Percentiles rank a stretch among this genome's conserved stretches.
phyloP scores from a whole-genome alignment of 1,140 invertebrate genomes.

The Ephestia elutella region DNA sequence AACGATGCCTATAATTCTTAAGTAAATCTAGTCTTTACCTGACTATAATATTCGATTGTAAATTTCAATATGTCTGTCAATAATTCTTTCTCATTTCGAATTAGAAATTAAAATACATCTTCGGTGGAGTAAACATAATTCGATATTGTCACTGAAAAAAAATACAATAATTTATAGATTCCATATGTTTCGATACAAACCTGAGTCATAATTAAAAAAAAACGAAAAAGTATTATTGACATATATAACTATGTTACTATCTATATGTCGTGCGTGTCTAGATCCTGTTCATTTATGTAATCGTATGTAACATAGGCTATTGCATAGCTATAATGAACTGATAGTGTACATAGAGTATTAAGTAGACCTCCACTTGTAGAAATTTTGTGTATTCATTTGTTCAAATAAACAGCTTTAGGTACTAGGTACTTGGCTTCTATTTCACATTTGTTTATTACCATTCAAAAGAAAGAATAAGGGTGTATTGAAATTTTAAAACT shows the following conservation, averaged over 20 bases:
- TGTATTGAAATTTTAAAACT: too few relatives aligned
- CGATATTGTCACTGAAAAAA: too few relatives aligned
- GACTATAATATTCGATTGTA: background rate
- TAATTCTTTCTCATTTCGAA: background rate
- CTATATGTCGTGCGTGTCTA: constrained; percentile 37
- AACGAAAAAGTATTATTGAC: background rate
- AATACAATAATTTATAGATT: too few relatives aligned
- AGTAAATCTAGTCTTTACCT: constrained; percentile 4
- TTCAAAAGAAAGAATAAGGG: too few relatives aligned
- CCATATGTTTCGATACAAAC: too few relatives aligned
- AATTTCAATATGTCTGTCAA: constrained; percentile 2
- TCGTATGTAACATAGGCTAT: constrained; percentile 22
- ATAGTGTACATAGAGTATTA: constrained; percentile 26
- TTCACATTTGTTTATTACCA: background rate
- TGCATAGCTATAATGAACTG: constrained; percentile 32
- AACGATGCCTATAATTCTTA: constrained; percentile 1
- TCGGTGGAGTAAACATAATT: too few relatives aligned
- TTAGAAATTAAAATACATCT: too few relatives aligned
- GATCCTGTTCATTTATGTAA: constrained; percentile 19
- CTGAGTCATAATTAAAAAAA: too few relatives aligned
- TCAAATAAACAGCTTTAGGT: background rate
- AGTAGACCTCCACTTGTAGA: background rate
- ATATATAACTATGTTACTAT: constrained; percentile 16
- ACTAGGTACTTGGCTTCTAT: background rate
- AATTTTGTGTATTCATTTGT: background rate